Percentiles rank a stretch among this genome's conserved stretches.
These are phyloP conservation scores for Corynorhinus townsendii DNA, from an alignment of 2,113 vertebrate genomes.

Conservation along the genomic window DNA sequence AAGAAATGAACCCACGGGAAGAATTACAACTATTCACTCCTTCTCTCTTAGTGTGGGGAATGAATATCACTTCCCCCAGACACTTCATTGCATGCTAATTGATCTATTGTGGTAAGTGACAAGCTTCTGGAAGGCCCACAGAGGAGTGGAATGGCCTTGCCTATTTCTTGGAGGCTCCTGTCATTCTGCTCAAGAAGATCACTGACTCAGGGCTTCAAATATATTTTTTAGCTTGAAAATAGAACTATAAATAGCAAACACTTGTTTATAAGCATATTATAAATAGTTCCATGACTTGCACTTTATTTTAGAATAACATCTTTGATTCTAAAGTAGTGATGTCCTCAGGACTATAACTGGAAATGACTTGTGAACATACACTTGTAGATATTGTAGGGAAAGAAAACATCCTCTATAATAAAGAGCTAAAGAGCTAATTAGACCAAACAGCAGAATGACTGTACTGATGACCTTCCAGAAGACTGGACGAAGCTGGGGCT, in stretches of 20 bases:
- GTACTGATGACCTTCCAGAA: too few species aligned
- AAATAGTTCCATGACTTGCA: neutral
- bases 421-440: too few species aligned
- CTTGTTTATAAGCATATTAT: neutral
- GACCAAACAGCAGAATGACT: too few species aligned
- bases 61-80: neutral
- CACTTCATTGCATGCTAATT: neutral
- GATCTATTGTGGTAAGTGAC: neutral
- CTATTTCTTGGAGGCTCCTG: neutral
- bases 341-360: neutral
- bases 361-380: neutral
- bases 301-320: neutral
- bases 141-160: neutral
- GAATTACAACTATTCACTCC: neutral
- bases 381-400: neutral
- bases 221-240: neutral
- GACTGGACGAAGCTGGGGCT: too few species aligned
- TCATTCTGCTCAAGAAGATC: neutral
- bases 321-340: slow-evolving; percentile 22
- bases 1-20: neutral
- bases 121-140: neutral
- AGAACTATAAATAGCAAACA: neutral
- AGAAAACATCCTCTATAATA: neutral
- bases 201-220: neutral
- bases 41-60: neutral